Base-by-base conservation (phyloP, 2,888 invertebrate genomes). In the Philhelius pedissequus region DNA sequence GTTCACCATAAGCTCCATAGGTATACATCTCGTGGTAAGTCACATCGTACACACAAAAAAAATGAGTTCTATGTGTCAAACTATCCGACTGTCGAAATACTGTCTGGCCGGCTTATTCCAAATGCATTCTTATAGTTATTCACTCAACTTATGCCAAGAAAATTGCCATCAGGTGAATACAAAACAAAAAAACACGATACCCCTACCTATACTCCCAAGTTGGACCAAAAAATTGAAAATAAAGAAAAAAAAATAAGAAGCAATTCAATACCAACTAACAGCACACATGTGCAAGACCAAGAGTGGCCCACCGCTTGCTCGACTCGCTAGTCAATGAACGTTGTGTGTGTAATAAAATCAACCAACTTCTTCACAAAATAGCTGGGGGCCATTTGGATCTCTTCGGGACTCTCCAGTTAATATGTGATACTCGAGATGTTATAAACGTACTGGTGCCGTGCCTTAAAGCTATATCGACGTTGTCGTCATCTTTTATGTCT, bases 351-450 rank as follows among this genome's bases (percentile, higher is more conserved):
- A 71, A 66, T 58, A 75, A 75, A 84, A 75, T 25, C 71, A 70
- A 45, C 60, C 75, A 76, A 80, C 70, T 80, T 84, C 75, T 75
- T 71, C 66, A 70, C 74, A 83, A 84, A 77, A 87, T 87, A 83
- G 87, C 87, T 87, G 86, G 73, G 76, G 87, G 87, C 87, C 82
- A 87, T 87, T 87, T 87, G 87, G 86, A 86, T 87, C 87, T 87
- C 86, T 87, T 86, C 62, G 66, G 77, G 75, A 82, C 86, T 86
- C 87, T 86, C 87, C 87, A 87, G 87, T 87, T 87, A 87, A 87
- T 86, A 87, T 87, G 87, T 87, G 87, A 87, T 87, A 87, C 86
- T 87, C 87, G 86, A 87, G 86, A 86, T 82, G 82, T 82, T 70
- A 87, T 87, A 87, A 87, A 84, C 87, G 86, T 87, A 86, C 86